Base-by-base conservation (phyloP, 2,888 invertebrate species). In the Ceraclea dissimilis region DNA sequence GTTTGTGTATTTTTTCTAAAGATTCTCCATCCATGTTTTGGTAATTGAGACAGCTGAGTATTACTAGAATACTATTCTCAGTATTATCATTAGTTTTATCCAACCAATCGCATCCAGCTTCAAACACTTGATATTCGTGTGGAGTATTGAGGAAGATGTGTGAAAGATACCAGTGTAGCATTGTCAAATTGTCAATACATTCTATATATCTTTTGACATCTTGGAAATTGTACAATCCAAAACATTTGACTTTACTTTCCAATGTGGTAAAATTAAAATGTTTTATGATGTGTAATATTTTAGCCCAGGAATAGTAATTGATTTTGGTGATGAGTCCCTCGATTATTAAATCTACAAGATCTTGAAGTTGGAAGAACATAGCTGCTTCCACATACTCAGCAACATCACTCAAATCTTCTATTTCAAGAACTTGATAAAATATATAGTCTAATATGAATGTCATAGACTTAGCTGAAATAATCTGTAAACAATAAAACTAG, bases 351-450 rank as follows among this genome's bases (percentile, higher is more conserved):
- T 64, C 54, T 62, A 66, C 67, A 20, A 76, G 65, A 11, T 64
- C 52, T 0, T 65, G 64, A 60, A 77, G 73, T 63, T 75, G 73
- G 44, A 75, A 64, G 69, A 73, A 71, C 58, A 68, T 68, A 16
- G 72, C 67, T 2, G 71, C 67, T 61, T 71, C 67, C 21, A 75
- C 63, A 16, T 72, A 67, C 39, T 66, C 61, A 11, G 68, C 54
- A 17, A 70, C 59, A 55, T 70, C 67, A 51, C 68, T 67, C 20
- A 61, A 49, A 52, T 68, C 65, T 20, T 64, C 60, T 19, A 70
- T 63, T 31, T 63, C 48, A 52, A 66, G 63, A 1, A 60, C 58
- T 16, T 63, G 58, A 58, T 71, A 67, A 54, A 64, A 63, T 19
- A 73, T 58, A 47, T 69, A 58, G 16, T 64, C 63, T 48, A 75